phyloP scores from a whole-genome alignment of 2,113 vertebrate genomes.

The Rattus rattus region DNA sequence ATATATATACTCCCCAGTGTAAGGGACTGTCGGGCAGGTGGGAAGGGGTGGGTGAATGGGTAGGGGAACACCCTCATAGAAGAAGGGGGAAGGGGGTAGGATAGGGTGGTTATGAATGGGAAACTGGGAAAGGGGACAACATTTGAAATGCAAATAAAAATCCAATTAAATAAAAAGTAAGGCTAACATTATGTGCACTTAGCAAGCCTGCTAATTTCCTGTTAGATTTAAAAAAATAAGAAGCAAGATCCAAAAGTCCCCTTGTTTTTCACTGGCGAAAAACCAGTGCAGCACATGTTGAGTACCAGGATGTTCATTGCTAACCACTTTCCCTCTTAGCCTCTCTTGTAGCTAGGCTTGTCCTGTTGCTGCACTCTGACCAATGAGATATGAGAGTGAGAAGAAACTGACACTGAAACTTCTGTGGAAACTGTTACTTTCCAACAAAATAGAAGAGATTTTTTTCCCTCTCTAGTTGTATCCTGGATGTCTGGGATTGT shows the following conservation, averaged over 20 bases:
- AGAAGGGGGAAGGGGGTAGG: too few species aligned
- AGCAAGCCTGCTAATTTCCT: neutral
- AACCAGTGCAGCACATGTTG: neutral
- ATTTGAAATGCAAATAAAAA: too few species aligned
- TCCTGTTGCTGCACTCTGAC: neutral
- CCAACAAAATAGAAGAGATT: neutral
- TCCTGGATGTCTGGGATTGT: neutral
- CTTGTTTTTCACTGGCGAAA: neutral
- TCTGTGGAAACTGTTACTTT: neutral
- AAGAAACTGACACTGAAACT: neutral
- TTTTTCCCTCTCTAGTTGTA: neutral
- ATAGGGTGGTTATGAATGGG: too few species aligned
- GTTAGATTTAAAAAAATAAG: neutral
- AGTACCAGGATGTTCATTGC: neutral
- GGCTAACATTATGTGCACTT: too few species aligned
- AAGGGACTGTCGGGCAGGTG: too few species aligned
- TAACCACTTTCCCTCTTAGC: neutral
- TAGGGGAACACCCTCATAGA: too few species aligned
- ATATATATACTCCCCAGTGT: too few species aligned
- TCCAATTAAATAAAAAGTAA: too few species aligned
- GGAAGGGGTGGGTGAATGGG: too few species aligned
- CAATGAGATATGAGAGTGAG: neutral
- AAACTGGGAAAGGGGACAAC: too few species aligned
- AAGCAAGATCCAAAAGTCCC: neutral
- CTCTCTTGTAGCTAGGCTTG: neutral